These are phyloP conservation scores for Sebastes ruberrimus DNA, from an alignment of 2,797 vertebrate genomes.

Conservation along the genomic window DNA sequence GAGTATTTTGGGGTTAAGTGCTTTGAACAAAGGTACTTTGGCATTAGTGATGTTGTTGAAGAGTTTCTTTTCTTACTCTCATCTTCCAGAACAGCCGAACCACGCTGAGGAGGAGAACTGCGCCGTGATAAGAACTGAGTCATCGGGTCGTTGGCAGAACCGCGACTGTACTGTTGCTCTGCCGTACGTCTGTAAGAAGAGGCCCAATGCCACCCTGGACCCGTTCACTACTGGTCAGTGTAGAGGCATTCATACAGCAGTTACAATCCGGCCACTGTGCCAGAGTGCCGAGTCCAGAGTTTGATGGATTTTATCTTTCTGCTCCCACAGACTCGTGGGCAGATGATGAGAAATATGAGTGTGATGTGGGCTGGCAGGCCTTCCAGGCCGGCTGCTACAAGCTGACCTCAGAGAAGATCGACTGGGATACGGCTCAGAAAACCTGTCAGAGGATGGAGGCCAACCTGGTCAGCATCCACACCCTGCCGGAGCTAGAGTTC, in stretches of 20 bases:
- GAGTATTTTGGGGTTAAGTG: neutral
- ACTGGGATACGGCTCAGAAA: constrained; percentile 91
- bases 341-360: constrained; percentile 86
- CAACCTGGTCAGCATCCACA: constrained; percentile 95
- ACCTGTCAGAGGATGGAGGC: constrained; percentile 89
- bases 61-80: neutral
- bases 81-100: constrained; percentile 88
- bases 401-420: constrained; percentile 87
- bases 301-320: neutral
- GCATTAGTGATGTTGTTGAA: constrained; percentile 10
- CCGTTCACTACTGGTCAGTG: constrained; percentile 84
- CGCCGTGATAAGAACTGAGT: constrained; percentile 92
- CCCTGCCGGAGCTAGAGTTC: constrained; percentile 92
- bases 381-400: constrained; percentile 96
- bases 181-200: constrained; percentile 97
- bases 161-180: constrained; percentile 91
- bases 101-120: constrained; percentile 94
- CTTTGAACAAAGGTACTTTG: neutral
- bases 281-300: neutral
- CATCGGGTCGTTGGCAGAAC: constrained; percentile 94
- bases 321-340: constrained; percentile 86
- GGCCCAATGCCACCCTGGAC: constrained; percentile 88
- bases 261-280: neutral
- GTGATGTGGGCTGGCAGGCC: constrained; percentile 92
- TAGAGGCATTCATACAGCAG: neutral